A percentile compares a stretch with the other conserved stretches of the same genome.
phyloP scores from a whole-genome alignment of 2,797 vertebrate species.

The Erethizon dorsatum region DNA sequence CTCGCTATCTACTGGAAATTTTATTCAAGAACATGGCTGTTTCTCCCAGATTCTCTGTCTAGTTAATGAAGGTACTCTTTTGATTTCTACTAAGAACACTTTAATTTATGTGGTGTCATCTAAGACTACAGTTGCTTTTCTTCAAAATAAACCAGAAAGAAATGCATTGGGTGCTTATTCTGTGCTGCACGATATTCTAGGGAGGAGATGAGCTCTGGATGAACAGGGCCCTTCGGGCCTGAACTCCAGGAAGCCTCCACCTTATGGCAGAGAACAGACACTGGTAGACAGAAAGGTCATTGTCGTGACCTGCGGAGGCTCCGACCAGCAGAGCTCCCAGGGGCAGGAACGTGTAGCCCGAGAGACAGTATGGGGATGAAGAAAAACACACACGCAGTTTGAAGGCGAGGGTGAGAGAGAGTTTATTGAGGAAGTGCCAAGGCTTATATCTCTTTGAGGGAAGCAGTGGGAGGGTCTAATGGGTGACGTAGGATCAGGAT shows the following conservation, averaged over 20 bases:
- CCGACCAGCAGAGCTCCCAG: too few relatives aligned
- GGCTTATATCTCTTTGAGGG: too few relatives aligned
- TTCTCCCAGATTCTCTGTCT: rapidly evolving
- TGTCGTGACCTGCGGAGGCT: too few relatives aligned
- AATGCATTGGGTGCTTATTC: neutral
- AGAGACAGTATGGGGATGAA: too few relatives aligned
- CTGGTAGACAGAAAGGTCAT: neutral
- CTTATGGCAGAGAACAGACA: neutral
- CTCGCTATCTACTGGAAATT: neutral
- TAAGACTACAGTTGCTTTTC: neutral
- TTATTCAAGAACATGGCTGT: neutral
- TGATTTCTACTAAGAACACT: neutral
- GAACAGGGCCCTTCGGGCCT: rapidly evolving
- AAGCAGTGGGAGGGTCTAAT: too few relatives aligned
- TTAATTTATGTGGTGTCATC: neutral
- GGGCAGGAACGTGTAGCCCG: too few relatives aligned
- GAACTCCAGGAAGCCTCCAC: rapidly evolving
- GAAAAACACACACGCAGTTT: too few relatives aligned
- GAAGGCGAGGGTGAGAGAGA: too few relatives aligned
- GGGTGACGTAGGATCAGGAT: too few relatives aligned
- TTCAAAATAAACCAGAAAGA: neutral
- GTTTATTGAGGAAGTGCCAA: too few relatives aligned
- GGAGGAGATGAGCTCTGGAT: neutral
- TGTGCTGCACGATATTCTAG: neutral
- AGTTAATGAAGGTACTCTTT: neutral